These are phyloP conservation scores for Chloroceryle aenea DNA, from an alignment of 2,113 vertebrate species.

Conservation along the genomic window DNA sequence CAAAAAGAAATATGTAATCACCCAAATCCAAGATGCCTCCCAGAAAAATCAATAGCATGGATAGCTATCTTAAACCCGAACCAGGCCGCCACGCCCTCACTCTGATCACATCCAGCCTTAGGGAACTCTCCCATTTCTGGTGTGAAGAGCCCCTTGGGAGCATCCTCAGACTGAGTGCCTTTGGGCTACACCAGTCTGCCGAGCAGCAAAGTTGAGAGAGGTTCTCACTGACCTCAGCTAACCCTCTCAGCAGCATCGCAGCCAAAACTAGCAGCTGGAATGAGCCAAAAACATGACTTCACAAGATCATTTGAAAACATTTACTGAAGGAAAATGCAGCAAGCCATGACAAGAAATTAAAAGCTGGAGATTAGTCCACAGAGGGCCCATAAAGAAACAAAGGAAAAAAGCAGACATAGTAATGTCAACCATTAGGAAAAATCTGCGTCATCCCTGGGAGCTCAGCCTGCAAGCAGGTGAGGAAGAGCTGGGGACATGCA, in stretches of 20 bases:
- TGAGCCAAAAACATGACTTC: slow-evolving; percentile 65
- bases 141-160: not conserved
- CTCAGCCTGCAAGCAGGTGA: not conserved
- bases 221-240: slow-evolving; percentile 47
- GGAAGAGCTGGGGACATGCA: not conserved
- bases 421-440: not conserved
- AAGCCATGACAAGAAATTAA: slow-evolving; percentile 52
- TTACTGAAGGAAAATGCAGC: slow-evolving; percentile 57
- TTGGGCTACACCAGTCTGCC: not conserved
- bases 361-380: not conserved
- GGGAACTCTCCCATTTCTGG: not conserved
- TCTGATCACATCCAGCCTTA: not conserved
- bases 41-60: not conserved
- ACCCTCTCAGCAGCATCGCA: not conserved
- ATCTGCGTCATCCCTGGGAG: not conserved
- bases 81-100: not conserved
- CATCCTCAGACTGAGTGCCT: not conserved
- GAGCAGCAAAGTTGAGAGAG: not conserved
- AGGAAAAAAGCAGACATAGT: slow-evolving; percentile 15
- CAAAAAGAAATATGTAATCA: not conserved
- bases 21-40: not conserved
- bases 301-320: slow-evolving; percentile 54
- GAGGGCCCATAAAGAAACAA: slow-evolving; percentile 22
- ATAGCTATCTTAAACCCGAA: not conserved
- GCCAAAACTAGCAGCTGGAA: slow-evolving; percentile 52